phyloP scores from a whole-genome alignment of 53 echinoderm and acorn worm species.

The Luidia sarsii region DNA sequence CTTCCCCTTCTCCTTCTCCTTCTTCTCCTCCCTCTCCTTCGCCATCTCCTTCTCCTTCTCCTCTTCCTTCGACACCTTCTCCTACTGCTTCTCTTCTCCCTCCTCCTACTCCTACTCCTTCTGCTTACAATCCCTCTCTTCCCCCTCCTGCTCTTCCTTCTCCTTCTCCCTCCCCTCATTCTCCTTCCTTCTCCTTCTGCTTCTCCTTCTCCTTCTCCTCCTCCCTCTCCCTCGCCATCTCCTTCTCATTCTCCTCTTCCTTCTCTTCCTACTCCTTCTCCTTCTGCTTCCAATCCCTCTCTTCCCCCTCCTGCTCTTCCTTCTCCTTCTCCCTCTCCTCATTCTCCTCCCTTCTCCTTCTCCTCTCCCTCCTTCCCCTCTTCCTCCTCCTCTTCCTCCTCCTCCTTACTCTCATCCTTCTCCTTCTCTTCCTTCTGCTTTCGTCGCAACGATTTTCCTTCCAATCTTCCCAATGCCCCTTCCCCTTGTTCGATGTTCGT shows the following conservation, averaged over 20 bases:
- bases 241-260: not conserved
- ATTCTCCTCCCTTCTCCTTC: conserved; percentile 25
- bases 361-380: not conserved
- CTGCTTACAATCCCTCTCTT: not conserved
- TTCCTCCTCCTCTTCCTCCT: not conserved
- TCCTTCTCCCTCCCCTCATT: not conserved
- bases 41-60: not conserved
- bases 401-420: not conserved
- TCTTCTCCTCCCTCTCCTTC: not conserved
- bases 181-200: not conserved
- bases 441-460: conserved; percentile 9
- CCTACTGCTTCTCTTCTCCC: not conserved
- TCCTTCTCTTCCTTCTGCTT: not conserved
- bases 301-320: conserved; percentile 43
- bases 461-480: conserved; percentile 14
- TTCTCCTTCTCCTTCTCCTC: not conserved
- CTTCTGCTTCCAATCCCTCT: conserved; percentile 24
- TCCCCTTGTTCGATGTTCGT: not conserved
- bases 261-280: not conserved
- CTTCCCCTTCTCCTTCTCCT: not conserved
- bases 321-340: conserved; percentile 27
- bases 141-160: not conserved
- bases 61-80: no score
- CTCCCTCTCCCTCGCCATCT: no score
- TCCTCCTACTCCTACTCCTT: not conserved